phyloP scores from a whole-genome alignment of 2,888 invertebrate genomes.

The Dexiosoma caninum region DNA sequence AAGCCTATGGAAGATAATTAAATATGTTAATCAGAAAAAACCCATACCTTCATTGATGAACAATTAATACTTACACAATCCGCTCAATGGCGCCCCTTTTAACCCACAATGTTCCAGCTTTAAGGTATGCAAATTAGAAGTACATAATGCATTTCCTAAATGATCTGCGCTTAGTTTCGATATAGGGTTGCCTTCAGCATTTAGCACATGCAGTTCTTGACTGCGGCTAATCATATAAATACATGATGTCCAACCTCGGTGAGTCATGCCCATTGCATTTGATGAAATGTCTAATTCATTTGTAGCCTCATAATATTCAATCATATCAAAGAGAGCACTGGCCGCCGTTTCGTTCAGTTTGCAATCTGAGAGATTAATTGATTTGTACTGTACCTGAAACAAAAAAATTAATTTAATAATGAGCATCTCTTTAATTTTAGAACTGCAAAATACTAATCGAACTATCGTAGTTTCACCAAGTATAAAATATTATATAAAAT shows the following conservation, averaged over 20 bases:
- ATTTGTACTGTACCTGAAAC: conserved; percentile 76
- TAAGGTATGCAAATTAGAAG: conserved; percentile 85
- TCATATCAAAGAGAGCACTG: conserved; percentile 92
- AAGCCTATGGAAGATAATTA: conserved; percentile 80
- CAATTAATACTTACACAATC: conserved; percentile 81
- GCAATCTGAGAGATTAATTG: conserved; percentile 76
- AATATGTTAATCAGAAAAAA: background rate
- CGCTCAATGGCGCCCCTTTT: conserved; percentile 85
- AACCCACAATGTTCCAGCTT: conserved; percentile 88
- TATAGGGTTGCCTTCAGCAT: conserved; percentile 76
- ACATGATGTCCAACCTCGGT: conserved; percentile 90
- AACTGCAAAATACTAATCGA: no score
- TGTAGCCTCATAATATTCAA: conserved; percentile 94
- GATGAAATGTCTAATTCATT: conserved; percentile 86
- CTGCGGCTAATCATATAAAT: conserved; percentile 77
- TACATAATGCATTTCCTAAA: conserved; percentile 84
- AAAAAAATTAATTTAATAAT: no score
- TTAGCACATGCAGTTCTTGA: conserved; percentile 74
- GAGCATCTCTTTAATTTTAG: no score
- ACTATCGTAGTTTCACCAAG: no score
- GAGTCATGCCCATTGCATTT: conserved; percentile 84
- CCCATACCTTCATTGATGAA: background rate
- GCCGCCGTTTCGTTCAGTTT: conserved; percentile 79
- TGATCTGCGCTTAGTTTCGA: conserved; percentile 80
- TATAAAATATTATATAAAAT: no score